Evolutionary conservation across 2,797 vertebrate species (phyloP), one percentile per base, ranked within the genome.

Genomic region (Petrocephalus sullivani): DNA sequence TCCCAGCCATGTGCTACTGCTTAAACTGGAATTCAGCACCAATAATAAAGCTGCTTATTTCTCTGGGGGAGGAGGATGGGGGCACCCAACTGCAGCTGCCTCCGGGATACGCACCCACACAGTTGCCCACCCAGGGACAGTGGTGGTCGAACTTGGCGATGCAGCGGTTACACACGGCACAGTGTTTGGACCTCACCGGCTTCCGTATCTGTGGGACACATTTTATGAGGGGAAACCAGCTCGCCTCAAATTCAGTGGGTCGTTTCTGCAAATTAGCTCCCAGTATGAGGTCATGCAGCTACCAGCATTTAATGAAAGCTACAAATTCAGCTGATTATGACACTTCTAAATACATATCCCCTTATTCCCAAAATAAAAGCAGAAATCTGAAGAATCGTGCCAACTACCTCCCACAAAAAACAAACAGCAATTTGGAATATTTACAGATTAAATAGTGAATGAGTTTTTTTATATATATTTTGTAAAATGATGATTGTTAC

Each of bases 121-220:
- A 99, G 95, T 99, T 99, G 41, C 98, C 98, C 92, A 99, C 98
- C 98, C 98, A 99, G 0, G 98, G 98, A 91, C 98, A 99, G 94
- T 99, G 98, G 93, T 99, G 98, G 95, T 99, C 98, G 78, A 99
- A 99, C 94, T 99, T 99, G 0, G 98, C 98, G 92, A 99, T 99
- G 94, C 98, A 99, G 86, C 98, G 97, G 94, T 99, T 99, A 91
- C 98, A 99, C 87, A 99, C 98, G 12, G 98, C 98, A 90, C 98
- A 99, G 92, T 99, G 98, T 95, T 99, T 99, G 94, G 98, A 99
- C 91, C 98, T 96, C 93, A 99, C 97, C 37, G 98, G 98, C 91
- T 99, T 99, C 94, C 98, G 97, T 97, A 99, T 99, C 98, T 99
- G 93, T 3, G 33, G 82, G 58, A 86, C 53, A 86, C 90, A 89